Conservation (phyloP, 2,888 invertebrate species). For the Agrotis clavis region DNA sequence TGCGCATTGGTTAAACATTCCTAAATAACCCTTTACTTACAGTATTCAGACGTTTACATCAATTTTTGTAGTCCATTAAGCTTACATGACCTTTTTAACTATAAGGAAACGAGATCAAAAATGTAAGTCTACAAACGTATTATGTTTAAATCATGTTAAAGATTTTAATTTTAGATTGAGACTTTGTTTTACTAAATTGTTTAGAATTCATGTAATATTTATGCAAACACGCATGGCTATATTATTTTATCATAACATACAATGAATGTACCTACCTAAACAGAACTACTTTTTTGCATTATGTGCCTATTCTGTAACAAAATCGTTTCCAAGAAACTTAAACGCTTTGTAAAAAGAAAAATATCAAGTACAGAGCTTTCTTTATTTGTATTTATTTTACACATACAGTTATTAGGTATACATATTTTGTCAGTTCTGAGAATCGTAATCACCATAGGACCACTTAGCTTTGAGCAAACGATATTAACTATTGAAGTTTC, state of each 20-base stretch:
- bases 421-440: neutral
- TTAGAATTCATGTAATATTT: neutral
- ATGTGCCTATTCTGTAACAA: neutral
- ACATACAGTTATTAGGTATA: no score
- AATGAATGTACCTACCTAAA: no score
- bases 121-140: neutral
- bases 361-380: neutral
- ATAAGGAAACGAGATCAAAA: constrained; percentile 9
- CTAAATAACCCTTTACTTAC: neutral
- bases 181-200: neutral
- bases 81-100: constrained; percentile 24
- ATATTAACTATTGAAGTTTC: neutral
- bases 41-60: neutral
- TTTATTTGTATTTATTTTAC: neutral
- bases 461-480: neutral
- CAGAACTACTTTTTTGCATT: neutral
- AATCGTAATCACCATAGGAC: neutral
- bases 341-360: neutral
- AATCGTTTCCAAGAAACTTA: constrained; percentile 11
- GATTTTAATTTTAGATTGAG: constrained; percentile 45
- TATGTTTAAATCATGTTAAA: neutral
- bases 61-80: no score
- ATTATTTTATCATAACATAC: no score
- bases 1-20: neutral
- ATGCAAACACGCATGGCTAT: neutral